A percentile compares a stretch with the other conserved stretches of the same genome.
Conservation (phyloP, 2,888 invertebrate genomes). For the Orthosia incerta region DNA sequence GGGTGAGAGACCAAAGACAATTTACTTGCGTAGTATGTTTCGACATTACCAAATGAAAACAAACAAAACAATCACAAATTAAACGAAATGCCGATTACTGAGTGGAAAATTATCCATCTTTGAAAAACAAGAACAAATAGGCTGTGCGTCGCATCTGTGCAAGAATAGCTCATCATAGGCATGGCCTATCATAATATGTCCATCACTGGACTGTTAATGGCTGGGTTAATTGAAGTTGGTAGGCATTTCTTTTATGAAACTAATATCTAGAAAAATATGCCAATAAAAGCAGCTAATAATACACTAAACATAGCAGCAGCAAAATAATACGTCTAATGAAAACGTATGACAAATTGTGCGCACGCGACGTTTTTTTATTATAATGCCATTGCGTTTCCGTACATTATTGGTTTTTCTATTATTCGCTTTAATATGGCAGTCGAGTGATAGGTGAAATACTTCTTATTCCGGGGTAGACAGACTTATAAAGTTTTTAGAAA, state of each 20-base stretch:
- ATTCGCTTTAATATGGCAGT: slow-evolving; percentile 27
- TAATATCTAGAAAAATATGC: not conserved
- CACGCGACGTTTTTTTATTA: slow-evolving; percentile 44
- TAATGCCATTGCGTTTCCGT: slow-evolving; percentile 28
- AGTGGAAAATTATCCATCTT: too few species aligned
- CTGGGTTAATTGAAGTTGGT: too few species aligned
- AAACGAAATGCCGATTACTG: too few species aligned
- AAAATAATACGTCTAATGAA: slow-evolving; percentile 38
- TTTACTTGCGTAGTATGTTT: too few species aligned
- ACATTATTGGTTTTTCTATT: slow-evolving; percentile 23
- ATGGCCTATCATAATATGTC: too few species aligned
- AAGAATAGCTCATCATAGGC: too few species aligned
- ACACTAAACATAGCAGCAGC: slow-evolving; percentile 29
- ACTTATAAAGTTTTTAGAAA: not conserved
- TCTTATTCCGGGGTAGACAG: slow-evolving; percentile 30
- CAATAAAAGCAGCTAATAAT: not conserved
- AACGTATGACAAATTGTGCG: slow-evolving; percentile 51
- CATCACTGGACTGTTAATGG: too few species aligned
- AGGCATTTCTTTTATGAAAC: not conserved
- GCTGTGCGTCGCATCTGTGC: too few species aligned
- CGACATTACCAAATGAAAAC: too few species aligned
- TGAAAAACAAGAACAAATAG: too few species aligned
- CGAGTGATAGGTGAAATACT: slow-evolving; percentile 10
- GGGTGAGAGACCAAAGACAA: too few species aligned
- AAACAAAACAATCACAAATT: too few species aligned